Evolutionary conservation across 2,797 vertebrate genomes (phyloP).

Genomic region (Huso huso): DNA sequence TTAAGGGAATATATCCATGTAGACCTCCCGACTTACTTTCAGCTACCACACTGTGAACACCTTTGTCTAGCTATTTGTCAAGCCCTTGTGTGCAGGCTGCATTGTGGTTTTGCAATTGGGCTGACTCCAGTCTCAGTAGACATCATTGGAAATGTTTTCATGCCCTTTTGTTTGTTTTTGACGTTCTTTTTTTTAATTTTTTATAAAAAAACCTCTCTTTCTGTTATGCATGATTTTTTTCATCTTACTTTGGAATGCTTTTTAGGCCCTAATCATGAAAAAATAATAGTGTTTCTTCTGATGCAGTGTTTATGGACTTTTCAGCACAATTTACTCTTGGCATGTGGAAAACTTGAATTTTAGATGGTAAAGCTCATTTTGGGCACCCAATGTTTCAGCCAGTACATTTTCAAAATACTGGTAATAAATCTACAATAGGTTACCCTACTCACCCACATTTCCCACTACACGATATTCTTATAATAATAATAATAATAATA

Average conservation of each 20-base stretch:
- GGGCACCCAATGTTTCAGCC: no score
- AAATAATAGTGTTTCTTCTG: background rate
- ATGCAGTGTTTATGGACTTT: slow-evolving; percentile 17
- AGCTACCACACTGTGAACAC: background rate
- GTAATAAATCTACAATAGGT: no score
- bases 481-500: no score
- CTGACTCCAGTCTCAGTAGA: background rate
- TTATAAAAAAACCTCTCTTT: background rate
- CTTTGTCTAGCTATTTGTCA: slow-evolving; percentile 5
- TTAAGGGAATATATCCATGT: background rate
- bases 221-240: slow-evolving; percentile 16
- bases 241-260: no score
- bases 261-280: no score
- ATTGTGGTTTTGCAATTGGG: slow-evolving; percentile 1
- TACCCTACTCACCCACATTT: no score
- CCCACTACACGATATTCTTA: no score
- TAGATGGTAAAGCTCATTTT: no score
- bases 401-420: no score
- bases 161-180: background rate
- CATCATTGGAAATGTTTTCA: slow-evolving; percentile 6
- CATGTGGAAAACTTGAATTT: slow-evolving; percentile 7
- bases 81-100: background rate
- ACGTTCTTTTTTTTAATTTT: background rate
- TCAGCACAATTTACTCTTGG: slow-evolving; percentile 13
- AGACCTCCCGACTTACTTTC: background rate